A percentile compares a stretch with the other conserved stretches of the same genome.
These are phyloP conservation scores for Helicoverpa assulta DNA, from an alignment of 2,888 invertebrate species.

Conservation along the genomic window DNA sequence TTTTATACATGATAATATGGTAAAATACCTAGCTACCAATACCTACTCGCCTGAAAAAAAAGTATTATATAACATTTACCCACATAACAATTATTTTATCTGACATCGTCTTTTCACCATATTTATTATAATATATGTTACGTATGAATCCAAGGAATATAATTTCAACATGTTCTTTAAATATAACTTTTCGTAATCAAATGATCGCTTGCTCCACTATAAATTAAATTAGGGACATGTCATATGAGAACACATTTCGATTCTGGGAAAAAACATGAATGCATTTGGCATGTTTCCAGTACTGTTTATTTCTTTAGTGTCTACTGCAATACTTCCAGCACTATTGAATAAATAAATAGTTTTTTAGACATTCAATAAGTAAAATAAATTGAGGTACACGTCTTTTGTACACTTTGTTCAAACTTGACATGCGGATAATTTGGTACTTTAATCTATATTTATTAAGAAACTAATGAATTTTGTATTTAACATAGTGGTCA, in stretches of 20 bases:
- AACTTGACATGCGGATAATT: too few relatives aligned
- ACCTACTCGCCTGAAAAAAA: too few relatives aligned
- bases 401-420: too few relatives aligned
- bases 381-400: too few relatives aligned
- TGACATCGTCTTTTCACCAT: too few relatives aligned
- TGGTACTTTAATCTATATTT: too few relatives aligned
- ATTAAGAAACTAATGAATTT: too few relatives aligned
- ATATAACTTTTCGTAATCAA: slow-evolving; percentile 3
- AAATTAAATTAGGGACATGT: slow-evolving; percentile 26
- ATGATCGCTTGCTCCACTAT: neutral
- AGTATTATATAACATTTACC: too few relatives aligned
- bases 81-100: too few relatives aligned
- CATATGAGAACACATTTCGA: slow-evolving; percentile 9
- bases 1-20: too few relatives aligned
- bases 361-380: neutral
- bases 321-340: slow-evolving; percentile 32
- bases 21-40: too few relatives aligned
- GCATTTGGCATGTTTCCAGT: slow-evolving; percentile 45
- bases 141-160: neutral
- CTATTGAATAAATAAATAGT: slow-evolving; percentile 10
- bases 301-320: slow-evolving; percentile 24
- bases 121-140: neutral
- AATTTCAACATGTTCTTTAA: neutral
- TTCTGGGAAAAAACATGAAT: slow-evolving; percentile 41
- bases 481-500: too few relatives aligned